Conservation (phyloP, 2,888 invertebrate species). For the Aphelenchoides bicaudatus region DNA sequence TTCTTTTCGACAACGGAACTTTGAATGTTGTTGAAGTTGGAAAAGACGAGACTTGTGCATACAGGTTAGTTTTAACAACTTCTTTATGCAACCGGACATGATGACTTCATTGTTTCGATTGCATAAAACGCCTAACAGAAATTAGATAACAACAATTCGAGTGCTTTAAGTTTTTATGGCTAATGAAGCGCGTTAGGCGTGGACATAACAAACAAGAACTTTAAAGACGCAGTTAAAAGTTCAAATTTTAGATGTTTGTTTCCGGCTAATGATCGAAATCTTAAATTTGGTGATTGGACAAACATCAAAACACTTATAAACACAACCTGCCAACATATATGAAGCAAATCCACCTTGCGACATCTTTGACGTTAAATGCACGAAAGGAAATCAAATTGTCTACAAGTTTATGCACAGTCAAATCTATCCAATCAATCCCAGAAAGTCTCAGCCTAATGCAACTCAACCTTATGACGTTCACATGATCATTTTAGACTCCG, state of each 20-base stretch:
- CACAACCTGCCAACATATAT: neutral
- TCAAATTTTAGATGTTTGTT: constrained; percentile 18
- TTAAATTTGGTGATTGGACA: constrained; percentile 10
- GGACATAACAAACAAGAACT: neutral
- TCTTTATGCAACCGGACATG: neutral
- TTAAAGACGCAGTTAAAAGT: too few relatives aligned
- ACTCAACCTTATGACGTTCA: too few relatives aligned
- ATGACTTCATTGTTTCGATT: neutral
- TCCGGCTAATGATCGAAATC: constrained; percentile 15
- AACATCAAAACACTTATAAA: neutral
- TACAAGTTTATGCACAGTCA: constrained; percentile 22
- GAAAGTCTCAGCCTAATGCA: too few relatives aligned
- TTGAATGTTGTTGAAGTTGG: neutral
- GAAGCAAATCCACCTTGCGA: constrained; percentile 19
- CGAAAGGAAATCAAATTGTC: neutral
- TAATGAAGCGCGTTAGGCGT: neutral
- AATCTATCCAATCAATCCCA: constrained; percentile 19
- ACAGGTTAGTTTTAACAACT: constrained; percentile 14
- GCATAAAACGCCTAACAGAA: neutral
- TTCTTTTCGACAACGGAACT: neutral
- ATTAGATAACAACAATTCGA: neutral
- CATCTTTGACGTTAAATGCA: constrained; percentile 19
- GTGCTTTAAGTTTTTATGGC: neutral
- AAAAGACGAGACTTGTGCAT: constrained; percentile 6
- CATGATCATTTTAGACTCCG: too few relatives aligned